Base-by-base conservation (phyloP, 2,888 invertebrate species). In the Oscheius sp. region DNA sequence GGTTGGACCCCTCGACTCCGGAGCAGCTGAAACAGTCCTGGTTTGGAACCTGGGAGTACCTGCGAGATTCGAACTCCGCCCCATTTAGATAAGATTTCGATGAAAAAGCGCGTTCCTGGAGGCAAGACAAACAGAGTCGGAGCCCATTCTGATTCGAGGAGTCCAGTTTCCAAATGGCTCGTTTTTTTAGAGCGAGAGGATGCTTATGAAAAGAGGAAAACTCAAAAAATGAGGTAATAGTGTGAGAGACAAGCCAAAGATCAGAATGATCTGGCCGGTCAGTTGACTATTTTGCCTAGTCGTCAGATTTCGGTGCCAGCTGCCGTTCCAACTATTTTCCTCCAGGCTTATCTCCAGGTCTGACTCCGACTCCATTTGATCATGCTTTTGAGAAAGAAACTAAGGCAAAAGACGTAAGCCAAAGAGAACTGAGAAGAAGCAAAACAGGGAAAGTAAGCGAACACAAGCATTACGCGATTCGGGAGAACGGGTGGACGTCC, bases 1-100 rank as follows among this genome's bases (percentile, higher is more conserved):
- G 87, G 85, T 70, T 87, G 81, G 73, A 86, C 85, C 70, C 88
- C 88, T 58, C 86, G 82, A 70, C 86, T 85, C 48, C 86, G 86
- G 47, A 88, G 81, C 73, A 88, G 76, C 88, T 88, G 81, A 62
- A 86, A 84, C 29, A 58, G 48, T 32, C 7, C 33, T 21, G 55
- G 21, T 21, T 32, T 55, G 55, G 55, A 42, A 42, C 42, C 42
- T 42, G 42, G 42, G 21, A 21, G 21, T 42, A 7, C 7, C 7
- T 3, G 42, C 3, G 42, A 42, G 42, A 42, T 5, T 5, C 3
- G 42, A 42, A 42, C 42, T 42, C 42, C 42, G 42, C 42, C 42
- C 42, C 42, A 42, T 42, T 53, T 29, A 53, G 63, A 63, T 63
- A 63, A 63, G 63, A 48, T 33, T 32, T 63, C 63, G 63, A 63